These are phyloP conservation scores for Ceratina calcarata DNA, from an alignment of 1,140 invertebrate species.

Conservation along the genomic window DNA sequence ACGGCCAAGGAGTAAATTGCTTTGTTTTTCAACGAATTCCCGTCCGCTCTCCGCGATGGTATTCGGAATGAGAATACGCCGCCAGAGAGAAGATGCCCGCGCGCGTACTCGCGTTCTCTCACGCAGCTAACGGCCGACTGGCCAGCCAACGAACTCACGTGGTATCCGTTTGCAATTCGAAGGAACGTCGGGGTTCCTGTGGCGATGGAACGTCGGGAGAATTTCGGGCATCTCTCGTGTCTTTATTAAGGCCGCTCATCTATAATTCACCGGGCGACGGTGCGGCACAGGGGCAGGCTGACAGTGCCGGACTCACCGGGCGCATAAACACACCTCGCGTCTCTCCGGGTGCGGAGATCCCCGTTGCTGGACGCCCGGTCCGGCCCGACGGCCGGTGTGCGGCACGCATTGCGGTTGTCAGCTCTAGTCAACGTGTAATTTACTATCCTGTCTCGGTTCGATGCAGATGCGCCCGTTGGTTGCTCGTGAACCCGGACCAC, in stretches of 20 bases:
- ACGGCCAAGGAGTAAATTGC: slow-evolving; percentile 8
- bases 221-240: slow-evolving; percentile 64
- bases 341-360: slow-evolving; percentile 4
- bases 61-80: slow-evolving; percentile 10
- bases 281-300: slow-evolving; percentile 33
- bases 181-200: slow-evolving; percentile 39
- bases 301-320: slow-evolving; percentile 60
- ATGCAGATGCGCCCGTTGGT: slow-evolving; percentile 61
- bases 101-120: neutral
- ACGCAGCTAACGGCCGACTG: neutral
- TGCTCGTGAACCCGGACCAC: slow-evolving; percentile 34
- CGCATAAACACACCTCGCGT: slow-evolving; percentile 66
- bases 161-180: slow-evolving; percentile 48
- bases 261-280: slow-evolving; percentile 62
- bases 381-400: slow-evolving; percentile 35
- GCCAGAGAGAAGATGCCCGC: neutral
- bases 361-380: slow-evolving; percentile 42
- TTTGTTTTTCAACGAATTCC: slow-evolving; percentile 26
- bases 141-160: neutral
- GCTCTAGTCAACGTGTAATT: slow-evolving; percentile 73
- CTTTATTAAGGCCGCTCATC: slow-evolving; percentile 66
- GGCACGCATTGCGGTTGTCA: slow-evolving; percentile 70
- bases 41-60: neutral
- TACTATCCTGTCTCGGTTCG: slow-evolving; percentile 62
- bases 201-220: slow-evolving; percentile 66